A percentile compares a stretch with the other conserved stretches of the same genome.
phyloP scores from a whole-genome alignment of 1,140 invertebrate genomes.

The Pseudoatta argentina region DNA sequence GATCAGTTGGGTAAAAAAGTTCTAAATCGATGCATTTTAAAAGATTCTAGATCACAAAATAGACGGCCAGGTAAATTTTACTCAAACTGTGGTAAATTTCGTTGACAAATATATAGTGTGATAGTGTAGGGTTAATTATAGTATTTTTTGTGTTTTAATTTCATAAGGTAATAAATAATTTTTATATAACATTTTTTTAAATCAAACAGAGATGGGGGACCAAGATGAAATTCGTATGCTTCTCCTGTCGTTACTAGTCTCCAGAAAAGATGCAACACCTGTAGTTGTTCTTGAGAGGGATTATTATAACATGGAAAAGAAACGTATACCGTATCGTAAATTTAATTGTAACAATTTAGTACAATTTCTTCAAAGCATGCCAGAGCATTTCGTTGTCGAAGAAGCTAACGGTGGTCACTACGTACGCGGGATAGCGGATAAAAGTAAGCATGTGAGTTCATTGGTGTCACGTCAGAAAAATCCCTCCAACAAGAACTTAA shows the following conservation, averaged over 20 bases:
- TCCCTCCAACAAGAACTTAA: not conserved
- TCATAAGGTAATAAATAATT: not conserved
- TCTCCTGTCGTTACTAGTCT: conserved; percentile 69
- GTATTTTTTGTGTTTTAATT: not conserved
- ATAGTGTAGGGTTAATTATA: no score
- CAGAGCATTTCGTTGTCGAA: conserved; percentile 53
- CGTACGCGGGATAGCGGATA: conserved; percentile 70
- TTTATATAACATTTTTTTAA: no score
- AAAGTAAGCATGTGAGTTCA: conserved; percentile 74
- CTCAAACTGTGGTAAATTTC: no score
- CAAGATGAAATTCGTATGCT: conserved; percentile 60
- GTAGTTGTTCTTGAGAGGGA: conserved; percentile 48
- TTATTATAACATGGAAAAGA: conserved; percentile 66
- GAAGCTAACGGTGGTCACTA: conserved; percentile 24
- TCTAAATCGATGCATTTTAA: no score
- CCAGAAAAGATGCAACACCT: conserved; percentile 33
- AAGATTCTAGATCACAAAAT: no score
- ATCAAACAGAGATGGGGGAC: conserved; percentile 1
- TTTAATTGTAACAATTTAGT: conserved; percentile 62
- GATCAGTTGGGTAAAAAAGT: no score
- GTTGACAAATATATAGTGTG: no score
- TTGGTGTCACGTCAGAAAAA: conserved; percentile 75
- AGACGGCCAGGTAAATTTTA: no score
- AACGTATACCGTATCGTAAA: conserved; percentile 72
- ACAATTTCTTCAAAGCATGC: conserved; percentile 69